Conservation (phyloP, 2,888 invertebrate genomes). For the Conomelus anceps region DNA sequence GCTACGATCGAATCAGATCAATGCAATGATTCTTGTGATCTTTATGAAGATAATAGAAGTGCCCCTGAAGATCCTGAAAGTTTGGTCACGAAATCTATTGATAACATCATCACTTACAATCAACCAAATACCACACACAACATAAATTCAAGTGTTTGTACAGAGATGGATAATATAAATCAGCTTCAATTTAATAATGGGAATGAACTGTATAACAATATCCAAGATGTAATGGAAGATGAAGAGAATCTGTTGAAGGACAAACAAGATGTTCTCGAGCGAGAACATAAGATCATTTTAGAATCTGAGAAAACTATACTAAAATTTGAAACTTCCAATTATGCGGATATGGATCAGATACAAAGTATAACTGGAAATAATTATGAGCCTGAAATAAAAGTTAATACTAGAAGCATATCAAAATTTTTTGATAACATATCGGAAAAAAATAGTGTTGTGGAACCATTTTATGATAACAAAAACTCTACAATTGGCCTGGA, state of each 20-base stretch:
- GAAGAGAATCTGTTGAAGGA: neutral
- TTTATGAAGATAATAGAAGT: neutral
- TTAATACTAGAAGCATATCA: no score
- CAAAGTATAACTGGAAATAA: neutral
- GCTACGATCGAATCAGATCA: neutral
- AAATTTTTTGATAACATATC: no score
- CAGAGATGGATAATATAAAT: neutral
- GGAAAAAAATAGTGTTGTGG: no score
- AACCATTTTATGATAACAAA: no score
- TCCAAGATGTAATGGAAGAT: neutral
- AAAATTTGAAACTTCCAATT: neutral
- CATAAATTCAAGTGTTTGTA: neutral
- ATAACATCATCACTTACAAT: neutral
- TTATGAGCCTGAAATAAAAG: no score
- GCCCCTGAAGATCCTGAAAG: neutral
- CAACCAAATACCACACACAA: neutral
- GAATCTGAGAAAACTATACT: neutral
- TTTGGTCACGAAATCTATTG: neutral
- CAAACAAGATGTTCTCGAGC: neutral
- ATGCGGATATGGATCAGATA: neutral
- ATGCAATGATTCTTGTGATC: neutral
- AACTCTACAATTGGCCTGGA: no score
- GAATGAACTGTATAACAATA: no score
- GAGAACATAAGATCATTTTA: neutral
- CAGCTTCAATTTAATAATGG: neutral